A percentile compares a stretch with the other conserved stretches of the same genome.
Conservation (phyloP, 2,113 vertebrate genomes). For the Gymnobelideus leadbeateri region DNA sequence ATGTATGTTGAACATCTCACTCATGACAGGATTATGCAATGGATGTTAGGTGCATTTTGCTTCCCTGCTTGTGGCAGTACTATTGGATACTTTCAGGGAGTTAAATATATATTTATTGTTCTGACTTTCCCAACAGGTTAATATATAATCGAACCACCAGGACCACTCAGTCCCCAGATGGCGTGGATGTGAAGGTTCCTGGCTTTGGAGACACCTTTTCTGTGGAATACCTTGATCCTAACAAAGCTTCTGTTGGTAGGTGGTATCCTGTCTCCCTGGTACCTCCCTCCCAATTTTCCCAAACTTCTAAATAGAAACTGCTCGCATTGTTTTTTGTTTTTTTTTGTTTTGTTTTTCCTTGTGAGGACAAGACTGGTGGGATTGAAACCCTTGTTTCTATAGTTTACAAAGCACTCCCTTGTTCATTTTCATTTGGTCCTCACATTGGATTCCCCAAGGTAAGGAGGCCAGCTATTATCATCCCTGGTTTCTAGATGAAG, state of each 20-base stretch:
- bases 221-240: slow-evolving; percentile 96
- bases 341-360: background rate
- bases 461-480: background rate
- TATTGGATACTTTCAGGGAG: background rate
- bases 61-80: background rate
- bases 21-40: background rate
- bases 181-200: slow-evolving; percentile 93
- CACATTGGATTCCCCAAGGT: background rate
- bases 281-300: background rate
- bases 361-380: background rate
- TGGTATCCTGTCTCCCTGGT: slow-evolving; percentile 56
- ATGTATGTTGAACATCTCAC: background rate
- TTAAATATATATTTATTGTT: background rate
- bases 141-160: slow-evolving; percentile 93
- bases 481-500: background rate
- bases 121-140: slow-evolving; percentile 83
- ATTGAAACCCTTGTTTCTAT: background rate
- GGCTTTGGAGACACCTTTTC: slow-evolving; percentile 95
- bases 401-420: background rate
- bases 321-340: background rate
- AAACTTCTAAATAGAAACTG: background rate
- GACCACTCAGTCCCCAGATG: slow-evolving; percentile 88
- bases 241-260: slow-evolving; percentile 93
- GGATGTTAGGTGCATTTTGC: background rate
- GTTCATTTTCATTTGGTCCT: background rate